Percentiles rank a stretch among this genome's conserved stretches.
phyloP scores from a whole-genome alignment of 1,140 invertebrate species.

The Drosophila bocki region DNA sequence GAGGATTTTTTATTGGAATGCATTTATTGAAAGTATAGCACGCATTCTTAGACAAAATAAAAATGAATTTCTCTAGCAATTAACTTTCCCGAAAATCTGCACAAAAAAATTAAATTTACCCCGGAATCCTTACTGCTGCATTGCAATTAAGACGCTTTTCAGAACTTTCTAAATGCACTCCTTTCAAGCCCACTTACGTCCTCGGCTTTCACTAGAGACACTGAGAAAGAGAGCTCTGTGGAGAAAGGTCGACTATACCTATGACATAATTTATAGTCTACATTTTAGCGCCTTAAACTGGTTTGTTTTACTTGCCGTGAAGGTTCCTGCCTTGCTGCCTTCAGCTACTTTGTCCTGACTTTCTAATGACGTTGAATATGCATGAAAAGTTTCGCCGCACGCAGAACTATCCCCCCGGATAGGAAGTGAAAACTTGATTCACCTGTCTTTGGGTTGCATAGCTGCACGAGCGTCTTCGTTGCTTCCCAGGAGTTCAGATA shows the following conservation, averaged over 20 bases:
- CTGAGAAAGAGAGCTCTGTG: slow-evolving; percentile 12
- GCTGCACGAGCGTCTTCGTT: slow-evolving; percentile 29
- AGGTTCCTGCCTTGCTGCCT: slow-evolving; percentile 33
- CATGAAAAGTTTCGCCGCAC: slow-evolving; percentile 72
- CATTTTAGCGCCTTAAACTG: slow-evolving; percentile 56
- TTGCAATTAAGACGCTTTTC: slow-evolving; percentile 43
- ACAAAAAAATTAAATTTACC: slow-evolving; percentile 1
- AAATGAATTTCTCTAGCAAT: neutral
- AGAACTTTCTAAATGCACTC: slow-evolving; percentile 43
- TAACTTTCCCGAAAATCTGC: neutral
- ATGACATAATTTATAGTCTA: slow-evolving; percentile 66
- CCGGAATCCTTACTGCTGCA: neutral
- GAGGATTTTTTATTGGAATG: neutral
- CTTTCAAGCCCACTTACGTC: slow-evolving; percentile 34
- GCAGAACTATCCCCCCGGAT: slow-evolving; percentile 56
- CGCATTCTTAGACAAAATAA: neutral
- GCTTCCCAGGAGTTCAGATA: neutral
- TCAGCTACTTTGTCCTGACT: slow-evolving; percentile 75
- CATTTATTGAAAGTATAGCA: no score
- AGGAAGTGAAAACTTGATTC: slow-evolving; percentile 58
- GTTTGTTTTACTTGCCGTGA: slow-evolving; percentile 42
- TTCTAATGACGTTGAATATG: slow-evolving; percentile 83
- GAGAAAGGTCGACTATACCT: slow-evolving; percentile 40
- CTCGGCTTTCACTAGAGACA: slow-evolving; percentile 5
- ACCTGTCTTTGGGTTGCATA: slow-evolving; percentile 29